These are phyloP conservation scores for Callaeas wilsoni DNA, from an alignment of 2,113 vertebrate genomes.

Conservation along the genomic window DNA sequence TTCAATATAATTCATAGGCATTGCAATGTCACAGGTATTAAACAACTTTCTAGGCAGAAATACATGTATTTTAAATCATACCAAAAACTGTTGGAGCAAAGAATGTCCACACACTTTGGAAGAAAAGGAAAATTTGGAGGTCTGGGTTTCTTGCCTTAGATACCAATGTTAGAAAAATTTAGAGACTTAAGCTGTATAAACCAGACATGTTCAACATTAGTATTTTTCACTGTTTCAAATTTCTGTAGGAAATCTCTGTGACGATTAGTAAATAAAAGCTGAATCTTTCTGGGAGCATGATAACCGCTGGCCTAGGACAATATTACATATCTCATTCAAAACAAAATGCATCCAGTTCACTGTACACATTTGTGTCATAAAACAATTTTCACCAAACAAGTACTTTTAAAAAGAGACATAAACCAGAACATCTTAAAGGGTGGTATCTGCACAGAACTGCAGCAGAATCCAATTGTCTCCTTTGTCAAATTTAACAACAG, in stretches of 20 bases:
- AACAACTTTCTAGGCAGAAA: neutral
- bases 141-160: neutral
- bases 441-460: neutral
- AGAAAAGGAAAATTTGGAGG: neutral
- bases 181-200: neutral
- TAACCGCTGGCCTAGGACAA: neutral
- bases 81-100: neutral
- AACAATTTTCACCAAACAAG: neutral
- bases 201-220: neutral
- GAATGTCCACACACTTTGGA: neutral
- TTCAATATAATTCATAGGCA: neutral
- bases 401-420: neutral
- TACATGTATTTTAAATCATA: neutral
- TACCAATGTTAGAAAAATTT: neutral
- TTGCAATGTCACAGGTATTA: neutral
- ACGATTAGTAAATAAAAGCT: neutral
- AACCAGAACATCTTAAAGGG: neutral
- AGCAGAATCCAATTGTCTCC: neutral
- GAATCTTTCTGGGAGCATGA: neutral
- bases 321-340: neutral
- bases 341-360: neutral
- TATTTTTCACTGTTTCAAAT: neutral
- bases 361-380: neutral
- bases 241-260: neutral
- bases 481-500: neutral